These are phyloP conservation scores for Drosophila takahashii DNA, from an alignment of 1,140 invertebrate genomes.

Conservation along the genomic window DNA sequence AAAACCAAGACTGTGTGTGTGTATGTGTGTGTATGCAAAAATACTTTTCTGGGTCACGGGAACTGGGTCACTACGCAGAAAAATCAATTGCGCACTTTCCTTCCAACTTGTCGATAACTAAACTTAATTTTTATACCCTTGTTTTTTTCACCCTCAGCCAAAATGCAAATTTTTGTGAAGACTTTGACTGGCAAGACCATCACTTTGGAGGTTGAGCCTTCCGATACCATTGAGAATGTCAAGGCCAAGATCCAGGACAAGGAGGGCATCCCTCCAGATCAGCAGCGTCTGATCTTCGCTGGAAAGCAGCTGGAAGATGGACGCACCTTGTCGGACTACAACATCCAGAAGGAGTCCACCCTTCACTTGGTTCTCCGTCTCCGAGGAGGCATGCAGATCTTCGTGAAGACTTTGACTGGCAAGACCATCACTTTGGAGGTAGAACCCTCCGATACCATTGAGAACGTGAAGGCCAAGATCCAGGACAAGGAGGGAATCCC, in stretches of 20 bases:
- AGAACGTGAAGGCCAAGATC: constrained; percentile 92
- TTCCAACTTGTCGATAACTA: neutral
- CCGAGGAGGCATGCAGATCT: constrained; percentile 6
- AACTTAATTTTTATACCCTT: neutral
- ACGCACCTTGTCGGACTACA: constrained; percentile 8
- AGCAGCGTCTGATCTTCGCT: constrained; percentile 9
- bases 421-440: constrained; percentile 94
- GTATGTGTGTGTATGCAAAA: constrained; percentile 32
- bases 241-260: constrained; percentile 12
- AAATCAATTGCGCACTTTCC: constrained; percentile 38
- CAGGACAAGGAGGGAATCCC: constrained; percentile 91
- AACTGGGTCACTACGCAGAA: constrained; percentile 50
- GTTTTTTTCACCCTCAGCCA: constrained; percentile 14
- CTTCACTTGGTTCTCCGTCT: neutral
- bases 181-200: constrained; percentile 1
- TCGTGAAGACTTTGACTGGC: neutral
- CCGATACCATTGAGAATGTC: too few species aligned
- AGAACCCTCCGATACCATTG: constrained; percentile 91
- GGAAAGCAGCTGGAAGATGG: constrained; percentile 4
- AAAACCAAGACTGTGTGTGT: constrained; percentile 19
- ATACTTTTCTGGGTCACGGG: constrained; percentile 20
- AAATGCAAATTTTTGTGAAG: constrained; percentile 87
- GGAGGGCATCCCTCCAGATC: constrained; percentile 5
- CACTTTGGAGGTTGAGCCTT: too few species aligned
- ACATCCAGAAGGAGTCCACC: constrained; percentile 9